Evolutionary conservation across 2,797 vertebrate genomes (phyloP).

Genomic region (Linurgus olivaceus): DNA sequence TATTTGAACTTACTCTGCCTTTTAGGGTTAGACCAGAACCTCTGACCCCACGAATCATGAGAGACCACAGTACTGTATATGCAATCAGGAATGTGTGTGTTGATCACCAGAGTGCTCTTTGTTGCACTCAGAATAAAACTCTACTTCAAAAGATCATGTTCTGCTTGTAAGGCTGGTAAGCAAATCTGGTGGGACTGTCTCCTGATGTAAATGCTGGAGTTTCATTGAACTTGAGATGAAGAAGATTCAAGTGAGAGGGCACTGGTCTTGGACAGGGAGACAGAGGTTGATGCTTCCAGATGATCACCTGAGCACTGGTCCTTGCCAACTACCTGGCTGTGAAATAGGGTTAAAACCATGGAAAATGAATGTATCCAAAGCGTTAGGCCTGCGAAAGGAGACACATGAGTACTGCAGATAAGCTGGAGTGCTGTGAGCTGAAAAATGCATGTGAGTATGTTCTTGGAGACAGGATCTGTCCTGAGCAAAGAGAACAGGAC

Average conservation of each 20-base stretch:
- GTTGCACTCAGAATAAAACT: background rate
- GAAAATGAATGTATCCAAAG: background rate
- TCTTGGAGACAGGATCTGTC: background rate
- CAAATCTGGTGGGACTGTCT: background rate
- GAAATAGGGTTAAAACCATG: background rate
- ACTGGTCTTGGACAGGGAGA: background rate
- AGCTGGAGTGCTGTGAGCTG: background rate
- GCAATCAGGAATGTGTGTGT: background rate
- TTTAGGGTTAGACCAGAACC: background rate
- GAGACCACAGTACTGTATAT: background rate
- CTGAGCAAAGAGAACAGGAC: background rate
- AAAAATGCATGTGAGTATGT: background rate
- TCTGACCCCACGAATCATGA: background rate
- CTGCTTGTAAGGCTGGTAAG: background rate
- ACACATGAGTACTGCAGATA: accelerated
- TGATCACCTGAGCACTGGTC: accelerated
- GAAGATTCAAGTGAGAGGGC: background rate
- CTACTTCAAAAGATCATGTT: background rate
- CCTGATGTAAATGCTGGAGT: background rate
- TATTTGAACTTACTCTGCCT: background rate
- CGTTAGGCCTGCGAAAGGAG: background rate
- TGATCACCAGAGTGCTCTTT: background rate
- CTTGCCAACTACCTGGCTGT: background rate
- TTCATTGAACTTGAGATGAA: background rate
- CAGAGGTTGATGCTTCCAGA: accelerated